These are phyloP conservation scores for Riparia riparia DNA, from an alignment of 2,113 vertebrate species.

Conservation along the genomic window DNA sequence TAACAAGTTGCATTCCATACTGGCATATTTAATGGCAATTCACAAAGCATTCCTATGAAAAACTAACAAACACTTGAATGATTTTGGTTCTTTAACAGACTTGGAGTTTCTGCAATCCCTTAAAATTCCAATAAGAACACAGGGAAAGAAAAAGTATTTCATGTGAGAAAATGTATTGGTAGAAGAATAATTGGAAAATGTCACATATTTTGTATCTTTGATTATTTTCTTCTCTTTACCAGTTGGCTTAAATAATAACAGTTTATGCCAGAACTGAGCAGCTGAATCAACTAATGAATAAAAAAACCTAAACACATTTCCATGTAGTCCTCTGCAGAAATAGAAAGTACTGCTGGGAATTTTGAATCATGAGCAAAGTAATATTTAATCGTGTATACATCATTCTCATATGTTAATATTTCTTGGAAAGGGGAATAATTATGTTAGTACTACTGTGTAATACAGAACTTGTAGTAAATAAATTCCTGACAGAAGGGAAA, in stretches of 20 bases:
- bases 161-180: not conserved
- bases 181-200: not conserved
- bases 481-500: not conserved
- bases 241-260: not conserved
- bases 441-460: not conserved
- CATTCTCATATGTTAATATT: not conserved
- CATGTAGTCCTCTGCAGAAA: not conserved
- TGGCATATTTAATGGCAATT: conserved; percentile 30
- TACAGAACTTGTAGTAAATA: not conserved
- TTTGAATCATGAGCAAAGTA: not conserved
- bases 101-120: not conserved
- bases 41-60: conserved; percentile 25
- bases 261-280: not conserved
- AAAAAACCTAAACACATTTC: not conserved
- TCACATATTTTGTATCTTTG: not conserved
- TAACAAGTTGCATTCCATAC: conserved; percentile 6
- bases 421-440: not conserved
- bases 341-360: not conserved
- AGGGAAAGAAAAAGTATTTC: not conserved
- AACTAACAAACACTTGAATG: not conserved
- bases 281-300: not conserved
- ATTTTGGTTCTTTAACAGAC: not conserved
- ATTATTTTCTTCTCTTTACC: not conserved
- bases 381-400: not conserved
- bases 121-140: not conserved